Conservation (phyloP, 2,113 vertebrate species). For the Speoplatyrhinus poulsoni region DNA sequence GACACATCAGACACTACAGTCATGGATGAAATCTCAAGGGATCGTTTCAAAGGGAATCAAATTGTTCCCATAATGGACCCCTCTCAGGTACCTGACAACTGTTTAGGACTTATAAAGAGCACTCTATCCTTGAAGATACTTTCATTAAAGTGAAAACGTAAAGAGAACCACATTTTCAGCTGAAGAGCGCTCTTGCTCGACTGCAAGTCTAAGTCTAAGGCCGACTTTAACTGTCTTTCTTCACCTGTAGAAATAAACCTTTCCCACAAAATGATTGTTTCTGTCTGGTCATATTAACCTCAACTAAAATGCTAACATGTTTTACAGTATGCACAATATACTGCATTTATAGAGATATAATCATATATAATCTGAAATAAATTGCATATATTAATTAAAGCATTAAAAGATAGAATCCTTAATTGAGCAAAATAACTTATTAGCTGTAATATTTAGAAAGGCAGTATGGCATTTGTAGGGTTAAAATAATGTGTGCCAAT, state of each 20-base stretch:
- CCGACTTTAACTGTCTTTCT: not conserved
- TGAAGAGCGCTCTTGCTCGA: not conserved
- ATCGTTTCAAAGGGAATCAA: not conserved
- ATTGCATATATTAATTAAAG: conserved; percentile 16
- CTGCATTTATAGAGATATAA: conserved; percentile 23
- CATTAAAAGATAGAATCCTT: conserved; percentile 38
- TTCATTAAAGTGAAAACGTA: too few relatives aligned
- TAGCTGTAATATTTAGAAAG: too few relatives aligned
- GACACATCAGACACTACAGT: not conserved
- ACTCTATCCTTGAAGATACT: too few relatives aligned
- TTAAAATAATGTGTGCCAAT: too few relatives aligned
- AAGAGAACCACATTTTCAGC: too few relatives aligned
- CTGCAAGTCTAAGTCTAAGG: not conserved
- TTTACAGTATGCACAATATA: conserved; percentile 9
- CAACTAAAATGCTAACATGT: too few relatives aligned
- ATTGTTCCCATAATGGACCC: not conserved
- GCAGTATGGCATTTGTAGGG: too few relatives aligned
- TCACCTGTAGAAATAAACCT: not conserved
- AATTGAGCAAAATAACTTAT: too few relatives aligned
- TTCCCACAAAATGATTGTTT: not conserved
- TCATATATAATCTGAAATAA: not conserved
- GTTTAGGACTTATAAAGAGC: too few relatives aligned
- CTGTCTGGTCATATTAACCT: too few relatives aligned
- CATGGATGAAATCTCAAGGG: not conserved
- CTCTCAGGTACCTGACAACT: too few relatives aligned